Conservation (phyloP, 2,797 vertebrate genomes). For the Anabacerthia variegaticeps region DNA sequence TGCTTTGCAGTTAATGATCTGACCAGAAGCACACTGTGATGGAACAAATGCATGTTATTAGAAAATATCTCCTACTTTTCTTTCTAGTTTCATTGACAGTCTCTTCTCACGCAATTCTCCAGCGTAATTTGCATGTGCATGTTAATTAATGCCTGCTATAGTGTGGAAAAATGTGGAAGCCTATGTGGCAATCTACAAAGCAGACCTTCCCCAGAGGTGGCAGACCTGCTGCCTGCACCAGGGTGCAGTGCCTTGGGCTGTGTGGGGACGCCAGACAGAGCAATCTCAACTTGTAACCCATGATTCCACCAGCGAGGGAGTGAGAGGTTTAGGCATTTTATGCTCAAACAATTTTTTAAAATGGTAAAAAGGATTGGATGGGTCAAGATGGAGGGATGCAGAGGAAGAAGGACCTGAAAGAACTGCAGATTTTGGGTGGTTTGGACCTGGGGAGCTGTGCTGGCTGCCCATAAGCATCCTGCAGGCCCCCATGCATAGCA, state of each 20-base stretch:
- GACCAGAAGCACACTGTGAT: neutral
- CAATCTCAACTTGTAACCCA: neutral
- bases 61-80: neutral
- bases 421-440: neutral
- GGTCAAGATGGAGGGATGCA: neutral
- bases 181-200: rapidly evolving
- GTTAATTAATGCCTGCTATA: neutral
- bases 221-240: neutral
- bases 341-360: neutral
- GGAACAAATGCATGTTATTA: neutral
- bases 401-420: neutral
- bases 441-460: neutral
- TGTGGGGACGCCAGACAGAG: rapidly evolving
- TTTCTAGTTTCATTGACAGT: neutral
- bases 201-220: neutral
- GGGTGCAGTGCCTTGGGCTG: neutral
- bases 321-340: neutral
- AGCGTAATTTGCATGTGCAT: neutral
- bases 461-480: neutral
- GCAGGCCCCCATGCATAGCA: neutral
- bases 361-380: neutral
- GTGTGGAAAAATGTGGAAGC: neutral
- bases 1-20: constrained; percentile 4
- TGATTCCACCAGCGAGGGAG: neutral
- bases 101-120: neutral